Base-by-base conservation (phyloP, 2,888 invertebrate species). In the Ormyrus thymus region DNA sequence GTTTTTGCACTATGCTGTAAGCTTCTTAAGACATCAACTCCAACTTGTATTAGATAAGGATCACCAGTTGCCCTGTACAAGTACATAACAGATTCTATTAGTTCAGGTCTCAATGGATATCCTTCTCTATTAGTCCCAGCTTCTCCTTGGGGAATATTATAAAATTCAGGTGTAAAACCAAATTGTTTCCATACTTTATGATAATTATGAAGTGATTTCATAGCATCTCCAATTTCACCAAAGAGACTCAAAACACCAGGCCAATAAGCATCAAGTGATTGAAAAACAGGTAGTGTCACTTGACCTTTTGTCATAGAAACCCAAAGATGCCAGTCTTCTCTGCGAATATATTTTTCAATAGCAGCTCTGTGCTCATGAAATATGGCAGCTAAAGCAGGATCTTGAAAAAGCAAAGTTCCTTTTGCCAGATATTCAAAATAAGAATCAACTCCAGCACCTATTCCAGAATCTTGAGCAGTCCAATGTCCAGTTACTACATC, bases 251-350 rank as follows among this genome's bases (percentile, higher is more conserved):
- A 92, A 48, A 99, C 93, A 0, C 99, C 99, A 0, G 99, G 99
- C 98, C 98, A 99, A 89, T 97, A 99, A 0, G 99, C 97, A 91
- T 99, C 99, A 43, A 99, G 92, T 0, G 98, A 98, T 89, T 99
- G 99, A 90, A 99, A 99, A n/a, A 99, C 96, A 0, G 99, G 98
- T 85, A 98, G 91, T 0, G 98, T 98, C 7, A 99, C 96, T 87
- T 97, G 96, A 0, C 97, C 99, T 86, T 97, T 96, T 64, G 95
- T 93, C 99, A 99, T 99, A n/a, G 97, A 96, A 0, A 97, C 99
- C 99, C 99, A 99, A 85, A 99, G 94, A 89, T 98, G 98, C 99
- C 99, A 99, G 89, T 99, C 98, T 84, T 98, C 98, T 86, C 96
- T 95, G 86, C 97, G 95, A 85, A 99, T 91, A 86, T 97, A 95